A percentile compares a stretch with the other conserved stretches of the same genome.
Evolutionary conservation across 2,113 vertebrate genomes (phyloP).

Genomic region (Psophia crepitans): DNA sequence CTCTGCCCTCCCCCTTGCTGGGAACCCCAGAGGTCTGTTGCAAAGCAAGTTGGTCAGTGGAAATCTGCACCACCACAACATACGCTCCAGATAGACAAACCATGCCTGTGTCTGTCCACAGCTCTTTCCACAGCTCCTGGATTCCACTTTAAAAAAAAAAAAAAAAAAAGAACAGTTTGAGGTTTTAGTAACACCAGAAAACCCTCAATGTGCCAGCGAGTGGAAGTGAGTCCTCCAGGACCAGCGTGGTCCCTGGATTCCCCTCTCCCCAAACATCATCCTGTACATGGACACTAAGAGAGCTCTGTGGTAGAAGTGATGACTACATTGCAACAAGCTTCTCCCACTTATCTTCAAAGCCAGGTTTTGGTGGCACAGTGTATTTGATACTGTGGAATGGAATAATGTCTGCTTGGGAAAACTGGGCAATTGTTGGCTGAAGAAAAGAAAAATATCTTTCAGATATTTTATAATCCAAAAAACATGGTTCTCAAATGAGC

Average conservation of each 20-base stretch:
- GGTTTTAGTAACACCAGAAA: neutral
- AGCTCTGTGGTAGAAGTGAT: neutral
- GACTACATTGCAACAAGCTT: neutral
- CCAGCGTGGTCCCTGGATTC: neutral
- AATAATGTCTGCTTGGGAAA: neutral
- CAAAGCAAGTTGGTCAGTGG: neutral
- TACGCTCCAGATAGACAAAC: neutral
- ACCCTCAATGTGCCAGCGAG: neutral
- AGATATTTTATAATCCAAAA: constrained; percentile 45
- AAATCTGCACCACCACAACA: neutral
- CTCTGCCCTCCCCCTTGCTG: neutral
- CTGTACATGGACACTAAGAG: neutral
- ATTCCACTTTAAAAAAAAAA: neutral
- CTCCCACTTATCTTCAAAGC: neutral
- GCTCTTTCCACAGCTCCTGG: neutral
- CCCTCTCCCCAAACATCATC: neutral
- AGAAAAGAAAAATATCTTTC: constrained; percentile 27
- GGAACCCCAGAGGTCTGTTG: neutral
- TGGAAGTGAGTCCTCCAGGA: neutral
- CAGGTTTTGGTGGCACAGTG: fast-evolving
- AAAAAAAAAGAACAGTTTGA: neutral
- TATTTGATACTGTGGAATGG: neutral
- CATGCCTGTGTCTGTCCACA: neutral
- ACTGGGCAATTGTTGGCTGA: neutral
- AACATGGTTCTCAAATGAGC: neutral